A percentile compares a stretch with the other conserved stretches of the same genome.
Conservation (phyloP, 2,888 invertebrate species). For the Cosmia pyralina region DNA sequence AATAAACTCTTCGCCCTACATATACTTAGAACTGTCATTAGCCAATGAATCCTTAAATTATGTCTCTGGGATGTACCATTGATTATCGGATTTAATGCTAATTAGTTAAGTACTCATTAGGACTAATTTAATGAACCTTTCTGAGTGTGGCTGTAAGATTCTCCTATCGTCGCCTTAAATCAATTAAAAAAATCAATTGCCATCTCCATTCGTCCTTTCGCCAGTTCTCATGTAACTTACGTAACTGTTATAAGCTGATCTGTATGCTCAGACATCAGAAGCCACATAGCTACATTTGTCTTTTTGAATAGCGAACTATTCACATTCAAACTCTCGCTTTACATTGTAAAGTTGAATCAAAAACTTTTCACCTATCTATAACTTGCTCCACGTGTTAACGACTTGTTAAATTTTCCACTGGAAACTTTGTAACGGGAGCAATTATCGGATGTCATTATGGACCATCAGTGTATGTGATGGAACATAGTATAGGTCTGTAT, state of each 20-base stretch:
- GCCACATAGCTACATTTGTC: not conserved
- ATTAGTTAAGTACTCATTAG: too few species aligned
- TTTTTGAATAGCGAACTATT: not conserved
- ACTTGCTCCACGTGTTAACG: constrained; percentile 21
- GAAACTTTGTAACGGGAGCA: constrained; percentile 38
- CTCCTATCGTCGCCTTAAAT: too few species aligned
- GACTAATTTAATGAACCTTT: too few species aligned
- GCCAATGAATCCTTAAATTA: too few species aligned
- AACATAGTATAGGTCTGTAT: not conserved
- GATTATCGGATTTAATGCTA: too few species aligned
- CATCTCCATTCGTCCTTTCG: not conserved
- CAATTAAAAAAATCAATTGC: not conserved
- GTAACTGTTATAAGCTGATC: not conserved
- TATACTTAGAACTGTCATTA: too few species aligned
- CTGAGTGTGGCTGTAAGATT: too few species aligned
- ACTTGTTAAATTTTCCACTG: constrained; percentile 35
- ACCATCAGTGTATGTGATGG: not conserved
- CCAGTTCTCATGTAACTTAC: not conserved
- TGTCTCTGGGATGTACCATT: too few species aligned
- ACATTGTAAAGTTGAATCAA: constrained; percentile 10
- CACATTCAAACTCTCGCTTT: constrained; percentile 1
- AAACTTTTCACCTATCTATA: constrained; percentile 10
- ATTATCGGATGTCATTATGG: constrained; percentile 30
- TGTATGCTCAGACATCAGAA: not conserved
- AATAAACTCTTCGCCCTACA: too few species aligned